Evolutionary conservation across 1,140 invertebrate species (phyloP), one percentile per base, ranked within the genome.

Genomic region (Dendrolimus kikuchii): DNA sequence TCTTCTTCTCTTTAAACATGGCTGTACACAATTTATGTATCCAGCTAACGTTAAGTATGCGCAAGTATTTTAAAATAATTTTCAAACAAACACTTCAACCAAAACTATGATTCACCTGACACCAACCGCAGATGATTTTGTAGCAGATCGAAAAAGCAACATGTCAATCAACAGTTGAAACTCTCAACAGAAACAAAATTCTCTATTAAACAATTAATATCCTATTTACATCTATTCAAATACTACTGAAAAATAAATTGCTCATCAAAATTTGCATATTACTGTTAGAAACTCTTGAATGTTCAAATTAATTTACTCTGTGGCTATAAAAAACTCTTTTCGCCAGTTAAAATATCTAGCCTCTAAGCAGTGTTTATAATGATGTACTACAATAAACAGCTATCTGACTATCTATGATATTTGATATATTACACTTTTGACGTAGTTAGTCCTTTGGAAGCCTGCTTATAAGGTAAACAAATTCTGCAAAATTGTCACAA

Each of bases 371-470:
- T 42, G n/a, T 42, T 42, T 42, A 7, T 42, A 42, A 42, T 42
- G 6, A n/a, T 7, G 41, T 42, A n/a, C 41, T 42, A 42, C 41
- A 42, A 42, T 42, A 42, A 7, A 42, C n/a, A 7, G 6, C 2
- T 42, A 42, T 42, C 23, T 46, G 23, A 5, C 5, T 49, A 36
- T 37, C 23, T 51, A 51, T 38, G 10, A 51, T 9, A 44, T 51
- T 44, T 38, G 10, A 51, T 9, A 44, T 10, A 6, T 9, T 41
- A 44, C 38, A 51, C 37, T 45, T 45, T 44, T 44, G 50, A 43
- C 50, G 44, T 43, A 39, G 37, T 44, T 7, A 10, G 42, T 36
- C 40, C 23, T 23, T 3, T 23, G 23, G 23, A 23, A 23, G 23
- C 23, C 23, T n/a, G n/a, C n/a, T n/a, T n/a, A 23, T 23, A 23